Evolutionary conservation across 2,113 vertebrate genomes (phyloP).

Genomic region (Oncorhynchus clarkii): DNA sequence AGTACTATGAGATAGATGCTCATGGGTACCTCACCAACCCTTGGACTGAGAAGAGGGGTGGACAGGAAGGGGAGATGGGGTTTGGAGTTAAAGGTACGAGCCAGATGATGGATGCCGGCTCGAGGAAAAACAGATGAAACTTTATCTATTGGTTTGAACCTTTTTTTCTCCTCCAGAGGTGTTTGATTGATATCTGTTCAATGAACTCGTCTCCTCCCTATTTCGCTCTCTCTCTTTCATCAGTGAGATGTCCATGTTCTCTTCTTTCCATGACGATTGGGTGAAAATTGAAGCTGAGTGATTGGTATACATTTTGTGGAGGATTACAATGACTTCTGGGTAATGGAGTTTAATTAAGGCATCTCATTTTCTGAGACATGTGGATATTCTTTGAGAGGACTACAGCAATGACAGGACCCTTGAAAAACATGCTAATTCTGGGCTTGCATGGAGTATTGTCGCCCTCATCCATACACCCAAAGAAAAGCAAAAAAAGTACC

Average conservation of each 20-base stretch:
- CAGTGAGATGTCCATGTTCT: slow-evolving; percentile 42
- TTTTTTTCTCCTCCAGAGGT: slow-evolving; percentile 41
- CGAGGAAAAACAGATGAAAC: slow-evolving; percentile 76
- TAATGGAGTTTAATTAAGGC: slow-evolving; percentile 11
- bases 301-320: slow-evolving; percentile 19
- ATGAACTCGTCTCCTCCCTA: slow-evolving; percentile 18
- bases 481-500: not conserved
- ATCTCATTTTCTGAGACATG: slow-evolving; percentile 7
- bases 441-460: slow-evolving; percentile 3
- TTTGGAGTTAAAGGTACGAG: slow-evolving; percentile 46
- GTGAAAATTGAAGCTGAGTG: slow-evolving; percentile 18
- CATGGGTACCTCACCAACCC: slow-evolving; percentile 57
- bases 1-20: slow-evolving; percentile 35
- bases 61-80: slow-evolving; percentile 38
- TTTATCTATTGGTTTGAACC: not conserved
- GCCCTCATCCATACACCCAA: not conserved
- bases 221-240: slow-evolving; percentile 30
- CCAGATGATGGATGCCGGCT: slow-evolving; percentile 49
- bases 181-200: slow-evolving; percentile 28
- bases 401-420: slow-evolving; percentile 8
- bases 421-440: slow-evolving; percentile 11
- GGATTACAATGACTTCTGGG: slow-evolving; percentile 31
- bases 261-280: slow-evolving; percentile 29
- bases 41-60: slow-evolving; percentile 46
- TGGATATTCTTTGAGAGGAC: slow-evolving; percentile 17